phyloP scores from a whole-genome alignment of 2,797 vertebrate genomes.

The Corythornis leucogaster region DNA sequence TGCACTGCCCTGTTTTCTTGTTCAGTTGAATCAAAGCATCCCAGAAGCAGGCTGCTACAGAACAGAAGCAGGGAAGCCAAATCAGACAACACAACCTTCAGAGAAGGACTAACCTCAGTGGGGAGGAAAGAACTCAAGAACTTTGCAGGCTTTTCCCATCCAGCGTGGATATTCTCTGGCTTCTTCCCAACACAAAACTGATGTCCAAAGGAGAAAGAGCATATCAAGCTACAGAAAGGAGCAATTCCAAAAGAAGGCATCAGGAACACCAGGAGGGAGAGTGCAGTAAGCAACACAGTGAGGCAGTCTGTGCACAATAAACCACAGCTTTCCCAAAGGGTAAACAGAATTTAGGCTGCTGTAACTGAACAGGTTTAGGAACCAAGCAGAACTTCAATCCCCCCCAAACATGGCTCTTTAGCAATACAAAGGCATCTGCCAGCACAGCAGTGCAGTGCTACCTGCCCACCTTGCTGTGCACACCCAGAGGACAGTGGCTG shows the following conservation, averaged over 20 bases:
- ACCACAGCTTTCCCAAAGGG: background rate
- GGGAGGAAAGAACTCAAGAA: background rate
- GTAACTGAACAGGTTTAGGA: background rate
- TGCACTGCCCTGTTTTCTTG: background rate
- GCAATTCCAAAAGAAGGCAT: background rate
- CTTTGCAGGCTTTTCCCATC: background rate
- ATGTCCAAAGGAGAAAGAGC: background rate
- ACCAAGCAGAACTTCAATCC: background rate
- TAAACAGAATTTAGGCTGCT: background rate
- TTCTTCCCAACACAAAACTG: background rate
- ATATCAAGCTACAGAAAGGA: background rate
- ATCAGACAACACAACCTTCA: background rate
- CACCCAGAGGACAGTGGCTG: background rate
- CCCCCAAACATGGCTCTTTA: background rate
- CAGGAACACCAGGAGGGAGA: background rate
- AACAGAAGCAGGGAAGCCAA: background rate
- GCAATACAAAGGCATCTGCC: background rate
- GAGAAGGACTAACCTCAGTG: background rate
- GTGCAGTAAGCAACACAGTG: rapidly evolving
- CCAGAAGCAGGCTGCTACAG: background rate
- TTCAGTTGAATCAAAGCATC: constrained; percentile 20
- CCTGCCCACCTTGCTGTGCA: background rate
- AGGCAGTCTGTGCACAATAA: background rate
- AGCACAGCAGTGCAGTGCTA: background rate
- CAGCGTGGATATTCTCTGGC: background rate